Base-by-base conservation (phyloP, 2,797 vertebrate genomes). In the Sebastes miniatus region DNA sequence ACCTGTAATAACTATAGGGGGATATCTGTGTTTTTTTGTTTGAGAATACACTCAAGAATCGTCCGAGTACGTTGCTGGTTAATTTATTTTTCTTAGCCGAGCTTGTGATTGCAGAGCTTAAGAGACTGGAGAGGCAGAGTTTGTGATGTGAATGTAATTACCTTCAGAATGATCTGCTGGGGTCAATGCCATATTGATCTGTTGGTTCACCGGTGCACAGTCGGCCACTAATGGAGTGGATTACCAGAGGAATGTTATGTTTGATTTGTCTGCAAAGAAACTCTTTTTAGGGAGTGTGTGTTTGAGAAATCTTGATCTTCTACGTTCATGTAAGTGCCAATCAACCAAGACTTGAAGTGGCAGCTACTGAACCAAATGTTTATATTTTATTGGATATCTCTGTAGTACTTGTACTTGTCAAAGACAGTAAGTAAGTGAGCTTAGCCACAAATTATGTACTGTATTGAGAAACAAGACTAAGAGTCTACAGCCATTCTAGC, bases 161-260 rank as follows among this genome's bases (percentile, higher is more conserved):
- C 68, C 63, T 67, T 62, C 59, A 32, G 50, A 75, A 74, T 80
- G 11, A 76, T 68, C 50, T 43, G 14, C 52, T 65, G 58, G 77
- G 85, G 81, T 88, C 84, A 52, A 64, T 79, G 73, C 11, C 22
- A 14, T 85, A 90, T 89, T 88, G 91, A 92, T 92, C 80, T 82
- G 75, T 73, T 83, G 66, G 56, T 84, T 86, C 74, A 59, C 50
- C 8, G 3, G 56, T 77, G 56, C 69, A 73, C 76, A 62, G 57
- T 75, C 32, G 4, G 69, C 62, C 67, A 72, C 63, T 85, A 83
- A 87, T 90, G 81, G 80, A 72, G 79, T 69, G 70, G 79, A 88
- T 90, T 87, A 87, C 68, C 62, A 13, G 27, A 87, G 83, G 73
- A 90, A 89, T 91, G 79, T 81, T 81, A 34, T 71, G 72, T 88